Evolutionary conservation across 53 echinoderm and acorn worm species (phyloP).

Genomic region (Apostichopus leukothele): DNA sequence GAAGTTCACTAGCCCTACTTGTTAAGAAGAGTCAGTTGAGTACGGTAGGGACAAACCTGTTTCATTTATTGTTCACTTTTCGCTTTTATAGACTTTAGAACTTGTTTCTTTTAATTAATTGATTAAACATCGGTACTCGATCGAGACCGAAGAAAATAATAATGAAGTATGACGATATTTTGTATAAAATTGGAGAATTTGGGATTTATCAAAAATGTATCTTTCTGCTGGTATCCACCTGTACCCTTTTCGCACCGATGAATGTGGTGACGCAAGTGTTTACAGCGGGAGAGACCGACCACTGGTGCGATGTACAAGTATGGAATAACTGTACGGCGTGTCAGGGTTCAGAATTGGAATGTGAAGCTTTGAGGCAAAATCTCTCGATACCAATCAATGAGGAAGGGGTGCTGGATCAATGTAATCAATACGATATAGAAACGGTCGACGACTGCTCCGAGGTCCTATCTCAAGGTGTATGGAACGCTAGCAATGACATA

Average conservation of each 20-base stretch:
- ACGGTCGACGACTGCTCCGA: not conserved
- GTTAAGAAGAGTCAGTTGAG: too few species aligned
- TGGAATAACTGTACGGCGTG: slow-evolving; percentile 36
- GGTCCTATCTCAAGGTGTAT: too few species aligned
- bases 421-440: not conserved
- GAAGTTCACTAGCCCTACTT: too few species aligned
- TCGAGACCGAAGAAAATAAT: too few species aligned
- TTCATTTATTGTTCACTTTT: too few species aligned
- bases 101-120: too few species aligned
- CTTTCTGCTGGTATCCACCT: not conserved
- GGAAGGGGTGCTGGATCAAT: not conserved
- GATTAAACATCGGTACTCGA: too few species aligned
- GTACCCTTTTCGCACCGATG: slow-evolving; percentile 5
- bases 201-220: slow-evolving; percentile 43
- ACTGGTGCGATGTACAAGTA: slow-evolving; percentile 46
- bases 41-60: too few species aligned
- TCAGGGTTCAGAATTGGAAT: not conserved
- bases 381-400: slow-evolving; percentile 45
- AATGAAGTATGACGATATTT: slow-evolving; percentile 57
- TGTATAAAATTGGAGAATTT: slow-evolving; percentile 43
- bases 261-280: slow-evolving; percentile 52
- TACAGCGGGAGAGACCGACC: slow-evolving; percentile 48
- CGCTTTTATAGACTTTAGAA: too few species aligned
- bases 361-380: slow-evolving; percentile 42
- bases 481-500: slow-evolving; percentile 7